These are phyloP conservation scores for Kradibia gibbosae DNA, from an alignment of 1,140 invertebrate genomes.

Conservation along the genomic window DNA sequence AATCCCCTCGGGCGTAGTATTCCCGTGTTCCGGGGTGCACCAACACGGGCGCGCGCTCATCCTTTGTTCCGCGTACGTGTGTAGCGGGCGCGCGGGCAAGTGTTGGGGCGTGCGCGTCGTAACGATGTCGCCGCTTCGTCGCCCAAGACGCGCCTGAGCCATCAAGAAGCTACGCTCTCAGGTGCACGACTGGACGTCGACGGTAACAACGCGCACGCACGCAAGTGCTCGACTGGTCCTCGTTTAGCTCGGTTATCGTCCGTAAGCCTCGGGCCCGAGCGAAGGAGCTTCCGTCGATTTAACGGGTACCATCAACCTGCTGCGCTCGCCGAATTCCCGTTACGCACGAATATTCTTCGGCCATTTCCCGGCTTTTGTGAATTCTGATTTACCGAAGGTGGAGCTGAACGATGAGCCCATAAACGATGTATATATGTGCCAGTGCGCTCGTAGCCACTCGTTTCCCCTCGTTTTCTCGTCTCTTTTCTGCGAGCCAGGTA, in stretches of 20 bases:
- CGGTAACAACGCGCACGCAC: constrained; percentile 53
- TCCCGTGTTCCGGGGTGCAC: neutral
- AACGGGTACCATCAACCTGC: constrained; percentile 66
- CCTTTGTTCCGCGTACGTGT: neutral
- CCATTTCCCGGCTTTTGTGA: constrained; percentile 22
- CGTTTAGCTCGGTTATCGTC: neutral
- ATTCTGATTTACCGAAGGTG: constrained; percentile 40
- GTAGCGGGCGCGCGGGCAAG: constrained; percentile 18
- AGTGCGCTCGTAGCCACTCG: no score
- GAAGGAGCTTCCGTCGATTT: constrained; percentile 58
- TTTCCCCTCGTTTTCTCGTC: neutral
- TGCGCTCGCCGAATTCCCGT: constrained; percentile 38
- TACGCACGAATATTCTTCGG: constrained; percentile 34
- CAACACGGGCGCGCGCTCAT: no score
- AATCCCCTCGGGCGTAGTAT: neutral
- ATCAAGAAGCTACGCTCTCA: constrained; percentile 25
- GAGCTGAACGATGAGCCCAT: constrained; percentile 19
- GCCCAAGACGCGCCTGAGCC: constrained; percentile 22
- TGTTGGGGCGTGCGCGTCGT: constrained; percentile 39
- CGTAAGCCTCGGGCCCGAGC: neutral
- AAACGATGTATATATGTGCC: neutral
- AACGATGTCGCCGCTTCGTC: constrained; percentile 31
- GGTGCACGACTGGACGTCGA: constrained; percentile 17
- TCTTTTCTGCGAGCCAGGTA: neutral
- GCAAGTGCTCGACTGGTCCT: constrained; percentile 55